phyloP scores from a whole-genome alignment of 2,888 invertebrate species.

The Zaprionus lineosus region DNA sequence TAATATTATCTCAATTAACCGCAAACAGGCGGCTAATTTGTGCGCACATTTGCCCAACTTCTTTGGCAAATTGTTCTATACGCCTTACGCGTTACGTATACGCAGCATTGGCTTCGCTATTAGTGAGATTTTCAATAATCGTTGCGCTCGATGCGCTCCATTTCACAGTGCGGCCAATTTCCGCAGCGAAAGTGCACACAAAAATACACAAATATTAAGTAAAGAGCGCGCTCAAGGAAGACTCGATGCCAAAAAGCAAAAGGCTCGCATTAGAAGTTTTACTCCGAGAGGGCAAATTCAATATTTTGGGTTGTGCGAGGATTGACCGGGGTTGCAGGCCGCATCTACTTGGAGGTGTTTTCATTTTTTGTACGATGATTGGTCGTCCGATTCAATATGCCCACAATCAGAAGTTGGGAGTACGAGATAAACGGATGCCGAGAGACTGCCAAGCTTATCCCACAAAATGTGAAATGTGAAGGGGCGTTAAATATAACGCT shows the following conservation, averaged over 20 bases:
- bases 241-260: no score
- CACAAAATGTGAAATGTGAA: neutral
- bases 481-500: constrained; percentile 47
- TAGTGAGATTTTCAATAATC: constrained; percentile 16
- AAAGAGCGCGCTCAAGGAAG: no score
- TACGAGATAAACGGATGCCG: no score
- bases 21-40: constrained; percentile 75
- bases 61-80: constrained; percentile 43
- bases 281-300: no score
- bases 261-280: no score
- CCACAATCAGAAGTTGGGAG: no score
- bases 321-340: no score
- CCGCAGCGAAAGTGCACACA: constrained; percentile 40
- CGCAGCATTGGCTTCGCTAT: constrained; percentile 17
- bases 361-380: no score
- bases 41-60: constrained; percentile 54
- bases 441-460: constrained; percentile 40
- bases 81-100: constrained; percentile 45
- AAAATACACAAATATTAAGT: constrained; percentile 11
- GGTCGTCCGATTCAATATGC: no score
- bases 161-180: constrained; percentile 53
- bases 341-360: no score
- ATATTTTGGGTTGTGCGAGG: no score
- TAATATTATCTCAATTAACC: constrained; percentile 78
- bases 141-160: constrained; percentile 19